phyloP scores from a whole-genome alignment of 2,113 vertebrate genomes.

The Chelonoidis abingdonii region DNA sequence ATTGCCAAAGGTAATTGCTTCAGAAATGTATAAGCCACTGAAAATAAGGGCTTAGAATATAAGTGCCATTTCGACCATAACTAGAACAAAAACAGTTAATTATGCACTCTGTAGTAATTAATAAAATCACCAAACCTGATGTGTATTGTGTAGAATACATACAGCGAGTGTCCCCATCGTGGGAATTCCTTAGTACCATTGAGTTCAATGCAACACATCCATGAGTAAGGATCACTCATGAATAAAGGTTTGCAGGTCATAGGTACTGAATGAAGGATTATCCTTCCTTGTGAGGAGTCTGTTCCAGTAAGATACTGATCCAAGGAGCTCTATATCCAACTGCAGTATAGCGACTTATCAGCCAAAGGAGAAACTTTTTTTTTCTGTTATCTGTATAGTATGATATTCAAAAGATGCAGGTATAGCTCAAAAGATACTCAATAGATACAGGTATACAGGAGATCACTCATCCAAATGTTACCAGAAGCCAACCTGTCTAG shows the following conservation, averaged over 20 bases:
- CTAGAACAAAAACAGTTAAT: neutral
- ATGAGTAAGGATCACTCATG: neutral
- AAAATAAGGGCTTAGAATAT: slow-evolving; percentile 27
- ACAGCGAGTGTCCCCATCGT: neutral
- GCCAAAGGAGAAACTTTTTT: fast-evolving
- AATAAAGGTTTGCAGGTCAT: neutral
- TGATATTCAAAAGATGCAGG: neutral
- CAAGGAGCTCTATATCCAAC: neutral
- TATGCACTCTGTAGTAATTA: neutral
- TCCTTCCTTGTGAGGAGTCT: neutral
- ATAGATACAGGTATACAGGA: neutral
- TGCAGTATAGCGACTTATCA: neutral
- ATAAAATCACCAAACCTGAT: neutral
- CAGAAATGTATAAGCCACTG: slow-evolving; percentile 8
- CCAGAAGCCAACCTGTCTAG: neutral
- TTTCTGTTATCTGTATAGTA: neutral
- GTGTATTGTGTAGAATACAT: neutral
- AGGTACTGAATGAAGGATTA: neutral
- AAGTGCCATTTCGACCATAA: neutral
- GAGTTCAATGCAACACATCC: fast-evolving
- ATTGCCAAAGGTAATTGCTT: slow-evolving; percentile 6
- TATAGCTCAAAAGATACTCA: neutral
- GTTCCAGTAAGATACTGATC: neutral
- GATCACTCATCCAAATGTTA: neutral
- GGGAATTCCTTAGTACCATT: neutral